phyloP scores from a whole-genome alignment of 2,797 vertebrate species.

The Crypturellus tataupa region DNA sequence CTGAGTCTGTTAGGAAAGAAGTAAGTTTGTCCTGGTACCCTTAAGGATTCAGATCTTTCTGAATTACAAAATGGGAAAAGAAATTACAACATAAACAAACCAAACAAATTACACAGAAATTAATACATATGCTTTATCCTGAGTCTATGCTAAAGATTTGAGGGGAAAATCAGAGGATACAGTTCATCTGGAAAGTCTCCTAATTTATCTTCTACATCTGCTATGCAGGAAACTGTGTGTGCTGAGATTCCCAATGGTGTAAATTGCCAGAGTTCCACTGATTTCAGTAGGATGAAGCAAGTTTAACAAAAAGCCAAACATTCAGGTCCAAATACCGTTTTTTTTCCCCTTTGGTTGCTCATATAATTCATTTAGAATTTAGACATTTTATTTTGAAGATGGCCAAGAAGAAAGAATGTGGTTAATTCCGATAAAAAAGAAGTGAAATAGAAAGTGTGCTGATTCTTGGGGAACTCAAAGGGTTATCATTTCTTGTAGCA shows the following conservation, averaged over 20 bases:
- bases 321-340: background rate
- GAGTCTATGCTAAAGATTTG: background rate
- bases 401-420: background rate
- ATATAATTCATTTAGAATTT: background rate
- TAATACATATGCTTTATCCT: background rate
- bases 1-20: background rate
- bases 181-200: background rate
- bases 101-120: background rate
- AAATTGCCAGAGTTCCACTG: background rate
- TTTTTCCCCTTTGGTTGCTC: background rate
- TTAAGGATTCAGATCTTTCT: background rate
- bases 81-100: background rate
- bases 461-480: background rate
- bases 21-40: background rate
- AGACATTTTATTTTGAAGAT: background rate
- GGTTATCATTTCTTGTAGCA: background rate
- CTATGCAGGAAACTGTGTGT: background rate
- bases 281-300: background rate
- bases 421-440: background rate
- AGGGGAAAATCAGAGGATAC: background rate
- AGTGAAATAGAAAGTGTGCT: background rate
- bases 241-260: rapidly evolving
- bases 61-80: background rate
- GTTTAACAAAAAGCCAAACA: background rate
- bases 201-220: background rate